Base-by-base conservation (phyloP, 2,113 vertebrate species). In the Dryoscopus gambensis region DNA sequence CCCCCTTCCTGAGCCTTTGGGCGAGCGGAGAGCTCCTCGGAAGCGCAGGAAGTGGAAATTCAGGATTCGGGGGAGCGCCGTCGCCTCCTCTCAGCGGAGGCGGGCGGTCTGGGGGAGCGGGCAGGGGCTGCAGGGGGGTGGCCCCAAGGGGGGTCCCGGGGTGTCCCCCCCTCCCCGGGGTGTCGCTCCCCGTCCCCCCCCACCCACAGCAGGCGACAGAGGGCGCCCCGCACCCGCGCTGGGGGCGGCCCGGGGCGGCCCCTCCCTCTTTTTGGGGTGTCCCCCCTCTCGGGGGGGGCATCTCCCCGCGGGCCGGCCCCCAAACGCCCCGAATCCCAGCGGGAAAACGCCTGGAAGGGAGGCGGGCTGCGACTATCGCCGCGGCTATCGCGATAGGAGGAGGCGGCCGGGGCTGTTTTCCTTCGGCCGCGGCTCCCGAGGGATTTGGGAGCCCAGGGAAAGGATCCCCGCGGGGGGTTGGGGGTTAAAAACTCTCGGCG, bases 211-310 rank as follows among this genome's bases (percentile, higher is more conserved):
- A 27, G 82, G 95, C 93, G 87, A 95, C 85, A 97, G 96, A 77
- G 96, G 96, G 95, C 87, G 96, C 96, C 67, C 74, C 33, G 20
- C 62, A 82, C 91, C 94, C 75, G 87, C 42, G 20, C 23, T 74
- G 22, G 30, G 28, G 28, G 44, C 15, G 46, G 60, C 78, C 40
- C 19, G 3, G 37, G 49, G 35, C 3, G 21, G 78, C 55, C 50
- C 31, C 47, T 53, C 28, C 20, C 44, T 69, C 56, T 39, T 76
- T 69, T 70, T 10, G 63, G 50, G 68, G 70, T 22, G 53, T 31
- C 47, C 40, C 59, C 25, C 24, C 5, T 11, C 28, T 30, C 18
- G 3, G 2, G 7, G 7, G 21, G 25, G 9, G 7, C 8, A 59
- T 13, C 31, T 5, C 15, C 46, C 16, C 23, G 11, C 3, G 19